Percentiles rank a stretch among this genome's conserved stretches.
Conservation (phyloP, 2,888 invertebrate genomes). For the Pammene aurita region DNA sequence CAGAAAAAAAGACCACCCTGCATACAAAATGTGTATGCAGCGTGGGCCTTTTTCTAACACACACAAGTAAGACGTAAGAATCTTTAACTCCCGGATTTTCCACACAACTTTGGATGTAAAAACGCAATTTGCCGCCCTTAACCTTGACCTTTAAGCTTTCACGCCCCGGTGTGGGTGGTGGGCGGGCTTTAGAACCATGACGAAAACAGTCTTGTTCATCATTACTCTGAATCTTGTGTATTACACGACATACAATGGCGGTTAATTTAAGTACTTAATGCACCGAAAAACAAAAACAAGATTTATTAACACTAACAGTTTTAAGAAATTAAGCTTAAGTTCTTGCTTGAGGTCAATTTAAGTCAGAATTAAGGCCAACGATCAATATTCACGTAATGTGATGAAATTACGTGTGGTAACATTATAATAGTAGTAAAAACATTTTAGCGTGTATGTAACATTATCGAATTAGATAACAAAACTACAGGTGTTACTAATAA, state of each 20-base stretch:
- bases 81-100: not conserved
- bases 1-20: too few species aligned
- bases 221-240: not conserved
- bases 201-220: constrained; percentile 7
- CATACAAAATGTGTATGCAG: too few species aligned
- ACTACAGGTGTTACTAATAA: constrained; percentile 2
- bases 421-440: not conserved
- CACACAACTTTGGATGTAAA: not conserved
- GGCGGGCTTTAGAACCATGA: not conserved
- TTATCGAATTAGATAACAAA: constrained; percentile 2
- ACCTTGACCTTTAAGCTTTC: constrained; percentile 27
- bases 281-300: too few species aligned
- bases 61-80: not conserved
- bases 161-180: constrained; percentile 4
- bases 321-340: too few species aligned
- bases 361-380: too few species aligned
- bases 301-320: too few species aligned
- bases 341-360: too few species aligned
- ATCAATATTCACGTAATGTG: too few species aligned
- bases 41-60: too few species aligned
- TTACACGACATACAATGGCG: not conserved
- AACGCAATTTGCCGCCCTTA: constrained; percentile 25
- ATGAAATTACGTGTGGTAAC: too few species aligned
- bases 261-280: not conserved
- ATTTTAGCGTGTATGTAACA: not conserved